Conservation (phyloP, 2,113 vertebrate genomes). For the Mobula birostris region DNA sequence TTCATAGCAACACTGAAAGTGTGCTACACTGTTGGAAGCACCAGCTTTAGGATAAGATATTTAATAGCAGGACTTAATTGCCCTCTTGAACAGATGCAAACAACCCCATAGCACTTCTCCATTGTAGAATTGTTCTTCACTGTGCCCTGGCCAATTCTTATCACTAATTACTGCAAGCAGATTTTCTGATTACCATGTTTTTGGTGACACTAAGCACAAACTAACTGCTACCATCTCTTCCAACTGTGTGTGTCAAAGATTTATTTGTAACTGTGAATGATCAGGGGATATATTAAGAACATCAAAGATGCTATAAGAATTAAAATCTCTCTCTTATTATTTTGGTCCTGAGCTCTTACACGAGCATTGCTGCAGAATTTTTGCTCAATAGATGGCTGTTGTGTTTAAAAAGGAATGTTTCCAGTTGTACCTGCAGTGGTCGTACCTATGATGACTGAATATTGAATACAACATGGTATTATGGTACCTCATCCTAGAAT, state of each 20-base stretch:
- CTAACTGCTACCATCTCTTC: not conserved
- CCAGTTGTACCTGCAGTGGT: not conserved
- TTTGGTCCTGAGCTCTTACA: not conserved
- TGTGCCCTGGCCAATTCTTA: not conserved
- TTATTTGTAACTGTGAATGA: not conserved
- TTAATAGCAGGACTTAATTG: not conserved
- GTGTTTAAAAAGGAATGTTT: not conserved
- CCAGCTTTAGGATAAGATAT: not conserved
- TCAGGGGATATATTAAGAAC: not conserved
- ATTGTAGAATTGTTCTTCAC: not conserved
- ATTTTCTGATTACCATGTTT: not conserved
- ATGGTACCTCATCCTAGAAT: not conserved
- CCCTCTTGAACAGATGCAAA: not conserved
- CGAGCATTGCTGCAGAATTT: not conserved
- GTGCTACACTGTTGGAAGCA: not conserved
- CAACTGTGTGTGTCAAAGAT: too few relatives aligned
- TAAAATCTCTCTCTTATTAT: not conserved
- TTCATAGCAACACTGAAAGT: not conserved
- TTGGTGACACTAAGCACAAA: not conserved
- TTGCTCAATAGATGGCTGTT: not conserved
- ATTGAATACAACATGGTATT: not conserved
- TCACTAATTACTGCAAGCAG: not conserved
- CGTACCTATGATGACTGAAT: not conserved
- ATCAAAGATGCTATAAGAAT: not conserved
- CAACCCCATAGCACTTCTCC: too few relatives aligned